Evolutionary conservation across 1,140 invertebrate species (phyloP), one percentile per base, ranked within the genome.

Genomic region (Hyposmocoma kahamanoa): DNA sequence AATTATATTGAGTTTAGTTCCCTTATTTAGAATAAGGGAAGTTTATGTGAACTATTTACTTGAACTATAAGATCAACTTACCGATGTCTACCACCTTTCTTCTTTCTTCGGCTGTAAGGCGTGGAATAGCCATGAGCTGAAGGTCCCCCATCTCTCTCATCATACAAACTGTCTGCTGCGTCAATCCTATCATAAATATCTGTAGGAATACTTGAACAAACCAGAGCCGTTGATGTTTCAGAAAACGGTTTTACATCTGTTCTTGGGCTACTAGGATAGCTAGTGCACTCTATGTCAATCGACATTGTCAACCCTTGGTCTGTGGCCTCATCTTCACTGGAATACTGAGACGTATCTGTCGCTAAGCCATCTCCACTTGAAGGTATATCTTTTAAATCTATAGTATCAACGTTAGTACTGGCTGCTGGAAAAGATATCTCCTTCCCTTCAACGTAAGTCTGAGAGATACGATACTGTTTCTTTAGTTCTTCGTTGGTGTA

Each of bases 401-500:
- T 47, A 6, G 42, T 47, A 19, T 81, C 66, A 22, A 56, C 38
- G 30, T 72, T 71, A n/a, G 56, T 63, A 1, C 53, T 43, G 0
- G 61, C 8, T 2, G 53, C 52, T n/a, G 71, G 68, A n/a, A 83
- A 83, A 0, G 58, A 42, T 4, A 85, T 82, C 56, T 85, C 79
- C 28, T 74, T 80, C 0, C 82, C 82, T 68, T 85, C 82, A 1
- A 85, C 77, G 30, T 79, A 84, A 0, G 72, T 83, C 56, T 83
- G 82, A 0, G 76, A 82, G 45, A 85, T 83, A 30, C 82, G 60
- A 48, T 76, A 83, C 2, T 83, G 76, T 53, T 84, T 82, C 42
- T 82, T 85, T 0, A 82, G 50, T 56, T 85, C 82, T 59, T 83
- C 82, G 38, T 85, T 85, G 0, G 68, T 65, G 36, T 85, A 85